phyloP scores from a whole-genome alignment of 1,140 invertebrate species.

The Drosophila parabipectinata region DNA sequence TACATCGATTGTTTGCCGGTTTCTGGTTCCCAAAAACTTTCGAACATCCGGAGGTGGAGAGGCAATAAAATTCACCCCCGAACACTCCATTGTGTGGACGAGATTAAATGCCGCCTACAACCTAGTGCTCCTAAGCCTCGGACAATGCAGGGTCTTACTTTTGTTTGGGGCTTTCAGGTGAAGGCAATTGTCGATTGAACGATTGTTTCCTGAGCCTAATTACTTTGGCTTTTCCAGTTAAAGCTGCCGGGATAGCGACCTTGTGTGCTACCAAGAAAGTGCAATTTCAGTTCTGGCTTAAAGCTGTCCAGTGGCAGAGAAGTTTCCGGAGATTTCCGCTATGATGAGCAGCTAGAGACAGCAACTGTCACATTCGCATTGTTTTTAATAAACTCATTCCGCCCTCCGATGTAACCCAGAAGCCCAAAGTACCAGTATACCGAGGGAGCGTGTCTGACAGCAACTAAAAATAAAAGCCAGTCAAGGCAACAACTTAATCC shows the following conservation, averaged over 20 bases:
- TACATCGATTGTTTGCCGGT: conserved; percentile 24
- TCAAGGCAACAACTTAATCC: conserved; percentile 69
- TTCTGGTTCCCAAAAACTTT: conserved; percentile 14
- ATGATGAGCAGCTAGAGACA: conserved; percentile 42
- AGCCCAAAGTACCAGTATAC: conserved; percentile 1
- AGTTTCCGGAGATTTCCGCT: conserved; percentile 27
- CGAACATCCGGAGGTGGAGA: conserved; percentile 3
- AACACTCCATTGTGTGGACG: conserved; percentile 21
- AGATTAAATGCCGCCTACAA: conserved; percentile 12
- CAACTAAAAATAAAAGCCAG: conserved; percentile 66
- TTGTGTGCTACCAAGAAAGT: background rate
- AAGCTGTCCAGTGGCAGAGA: conserved; percentile 15
- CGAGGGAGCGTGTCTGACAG: conserved; percentile 39
- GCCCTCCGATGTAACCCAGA: background rate
- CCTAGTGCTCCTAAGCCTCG: background rate
- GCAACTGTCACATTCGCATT: conserved; percentile 53
- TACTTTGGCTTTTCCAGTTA: background rate
- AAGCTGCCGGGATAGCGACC: too few species aligned
- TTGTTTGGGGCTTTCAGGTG: background rate
- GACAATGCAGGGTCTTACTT: conserved; percentile 7
- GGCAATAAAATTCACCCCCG: conserved; percentile 19
- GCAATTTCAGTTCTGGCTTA: conserved; percentile 11
- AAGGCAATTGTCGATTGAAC: conserved; percentile 13
- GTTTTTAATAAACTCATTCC: conserved; percentile 58
- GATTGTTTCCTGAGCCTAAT: conserved; percentile 1